Evolutionary conservation across 2,113 vertebrate species (phyloP).

Genomic region (Pachycephala philippinensis): DNA sequence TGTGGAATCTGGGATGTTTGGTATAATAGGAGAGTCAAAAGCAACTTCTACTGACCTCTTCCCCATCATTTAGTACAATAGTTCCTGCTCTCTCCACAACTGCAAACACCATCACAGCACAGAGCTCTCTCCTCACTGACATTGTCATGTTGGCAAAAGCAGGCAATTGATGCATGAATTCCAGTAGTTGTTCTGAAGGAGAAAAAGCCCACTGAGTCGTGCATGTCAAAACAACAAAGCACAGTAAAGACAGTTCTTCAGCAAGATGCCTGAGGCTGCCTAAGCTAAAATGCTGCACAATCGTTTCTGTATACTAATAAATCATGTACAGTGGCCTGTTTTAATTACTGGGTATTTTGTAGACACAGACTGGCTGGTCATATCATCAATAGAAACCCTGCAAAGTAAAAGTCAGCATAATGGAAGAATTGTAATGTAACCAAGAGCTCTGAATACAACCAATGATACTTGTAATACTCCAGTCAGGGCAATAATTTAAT

Average conservation of each 20-base stretch:
- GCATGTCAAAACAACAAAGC: conserved; percentile 34
- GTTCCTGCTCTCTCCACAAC: conserved; percentile 97
- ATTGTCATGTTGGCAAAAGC: conserved; percentile 99
- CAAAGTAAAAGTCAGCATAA: conserved; percentile 37
- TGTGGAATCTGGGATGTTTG: background rate
- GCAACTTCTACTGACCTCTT: conserved; percentile 84
- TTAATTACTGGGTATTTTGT: conserved; percentile 35
- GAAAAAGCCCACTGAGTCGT: conserved; percentile 36
- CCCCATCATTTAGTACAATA: conserved; percentile 94
- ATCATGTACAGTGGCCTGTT: conserved; percentile 19
- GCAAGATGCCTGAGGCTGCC: conserved; percentile 10
- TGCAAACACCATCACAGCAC: conserved; percentile 98
- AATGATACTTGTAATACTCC: background rate
- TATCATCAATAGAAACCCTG: background rate
- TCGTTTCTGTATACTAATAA: conserved; percentile 38
- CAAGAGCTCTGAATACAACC: background rate
- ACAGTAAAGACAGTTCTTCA: conserved; percentile 28
- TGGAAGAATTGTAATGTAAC: conserved; percentile 13
- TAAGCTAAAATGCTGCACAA: conserved; percentile 38
- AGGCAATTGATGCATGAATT: conserved; percentile 98
- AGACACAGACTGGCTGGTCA: background rate
- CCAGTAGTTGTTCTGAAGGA: conserved; percentile 93
- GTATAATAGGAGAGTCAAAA: background rate
- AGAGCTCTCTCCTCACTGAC: conserved; percentile 96
- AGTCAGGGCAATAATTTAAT: background rate